Percentiles rank a stretch among this genome's conserved stretches.
phyloP scores from a whole-genome alignment of 2,113 vertebrate species.

The Ivindomyrus marchei region DNA sequence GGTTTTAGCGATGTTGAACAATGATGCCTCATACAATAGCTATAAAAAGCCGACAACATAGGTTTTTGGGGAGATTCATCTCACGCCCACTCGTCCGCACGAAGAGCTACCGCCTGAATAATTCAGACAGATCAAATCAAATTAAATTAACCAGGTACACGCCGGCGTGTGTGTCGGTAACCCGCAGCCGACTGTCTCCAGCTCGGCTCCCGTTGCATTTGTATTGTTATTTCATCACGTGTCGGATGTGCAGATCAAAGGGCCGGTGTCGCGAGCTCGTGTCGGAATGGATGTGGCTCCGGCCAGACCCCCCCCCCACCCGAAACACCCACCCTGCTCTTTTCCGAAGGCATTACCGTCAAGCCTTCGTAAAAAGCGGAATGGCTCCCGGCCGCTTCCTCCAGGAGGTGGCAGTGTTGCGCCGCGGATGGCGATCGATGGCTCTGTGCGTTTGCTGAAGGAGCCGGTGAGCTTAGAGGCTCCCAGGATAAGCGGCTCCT shows the following conservation, averaged over 20 bases:
- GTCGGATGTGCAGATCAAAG: constrained; percentile 3
- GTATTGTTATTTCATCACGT: constrained; percentile 15
- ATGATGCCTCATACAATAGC: constrained; percentile 5
- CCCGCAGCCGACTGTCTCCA: neutral
- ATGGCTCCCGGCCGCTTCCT: neutral
- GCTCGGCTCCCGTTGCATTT: neutral
- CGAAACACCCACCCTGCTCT: neutral
- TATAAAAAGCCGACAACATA: constrained; percentile 10
- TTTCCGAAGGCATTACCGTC: constrained; percentile 14
- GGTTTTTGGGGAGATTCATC: neutral
- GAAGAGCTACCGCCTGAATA: neutral
- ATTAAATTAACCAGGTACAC: constrained; percentile 4
- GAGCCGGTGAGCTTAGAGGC: neutral
- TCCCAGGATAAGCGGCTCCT: neutral
- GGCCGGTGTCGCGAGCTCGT: neutral
- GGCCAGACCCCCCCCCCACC: neutral
- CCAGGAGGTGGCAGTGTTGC: constrained; percentile 21
- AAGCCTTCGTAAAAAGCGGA: neutral
- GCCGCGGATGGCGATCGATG: neutral
- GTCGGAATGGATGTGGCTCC: neutral
- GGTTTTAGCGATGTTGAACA: constrained; percentile 10
- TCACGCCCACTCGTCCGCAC: constrained; percentile 6
- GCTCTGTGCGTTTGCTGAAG: neutral
- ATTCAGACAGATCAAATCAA: constrained; percentile 18
- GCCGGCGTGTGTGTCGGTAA: neutral